phyloP scores from a whole-genome alignment of 2,797 vertebrate genomes.

The Melanotaenia maccullochi region DNA sequence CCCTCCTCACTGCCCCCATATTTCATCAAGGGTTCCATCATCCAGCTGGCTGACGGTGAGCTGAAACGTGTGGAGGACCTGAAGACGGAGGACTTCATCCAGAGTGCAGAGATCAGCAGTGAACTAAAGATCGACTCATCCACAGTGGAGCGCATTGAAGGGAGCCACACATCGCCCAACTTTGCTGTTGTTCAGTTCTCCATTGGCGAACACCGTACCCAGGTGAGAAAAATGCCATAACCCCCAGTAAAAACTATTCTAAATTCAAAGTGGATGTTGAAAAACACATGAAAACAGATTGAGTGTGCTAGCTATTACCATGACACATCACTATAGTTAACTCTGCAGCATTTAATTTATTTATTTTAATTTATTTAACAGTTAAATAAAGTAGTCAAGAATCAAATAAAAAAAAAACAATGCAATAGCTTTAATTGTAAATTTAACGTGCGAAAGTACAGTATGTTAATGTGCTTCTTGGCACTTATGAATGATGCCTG shows the following conservation, averaged over 20 bases:
- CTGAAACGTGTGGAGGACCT: slow-evolving; percentile 98
- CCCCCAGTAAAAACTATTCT: neutral
- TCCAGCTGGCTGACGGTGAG: slow-evolving; percentile 97
- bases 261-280: no score
- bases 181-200: slow-evolving; percentile 96
- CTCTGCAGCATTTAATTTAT: no score
- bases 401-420: no score
- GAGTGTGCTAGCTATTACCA: no score
- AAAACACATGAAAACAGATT: no score
- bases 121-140: slow-evolving; percentile 99
- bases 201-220: slow-evolving; percentile 94
- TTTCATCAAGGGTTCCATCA: slow-evolving; percentile 98
- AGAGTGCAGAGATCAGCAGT: slow-evolving; percentile 97
- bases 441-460: no score
- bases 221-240: slow-evolving; percentile 83
- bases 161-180: slow-evolving; percentile 87
- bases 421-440: no score
- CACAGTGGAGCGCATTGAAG: slow-evolving; percentile 96
- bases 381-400: no score
- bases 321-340: no score
- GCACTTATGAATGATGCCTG: no score
- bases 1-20: slow-evolving; percentile 92
- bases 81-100: slow-evolving; percentile 99
- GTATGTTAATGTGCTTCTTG: no score
- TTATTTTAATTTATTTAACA: no score